phyloP scores from a whole-genome alignment of 2,888 invertebrate species.

The Zaprionus obscuricornis region DNA sequence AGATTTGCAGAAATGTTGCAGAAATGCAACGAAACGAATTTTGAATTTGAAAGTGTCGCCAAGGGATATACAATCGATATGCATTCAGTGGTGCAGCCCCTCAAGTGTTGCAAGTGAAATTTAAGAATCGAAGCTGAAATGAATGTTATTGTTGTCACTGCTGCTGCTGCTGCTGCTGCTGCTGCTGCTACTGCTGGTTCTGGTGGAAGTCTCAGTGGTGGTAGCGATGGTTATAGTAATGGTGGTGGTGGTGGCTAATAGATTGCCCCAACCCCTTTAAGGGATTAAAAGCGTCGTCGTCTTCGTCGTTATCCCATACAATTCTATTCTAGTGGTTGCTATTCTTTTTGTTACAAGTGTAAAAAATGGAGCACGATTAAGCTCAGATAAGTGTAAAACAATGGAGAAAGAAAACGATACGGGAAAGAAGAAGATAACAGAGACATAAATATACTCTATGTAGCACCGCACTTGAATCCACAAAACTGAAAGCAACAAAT shows the following conservation, averaged over 20 bases:
- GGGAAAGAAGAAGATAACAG: slow-evolving; percentile 21
- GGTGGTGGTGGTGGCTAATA: slow-evolving; percentile 28
- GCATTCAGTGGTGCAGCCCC: slow-evolving; percentile 38
- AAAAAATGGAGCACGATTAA: slow-evolving; percentile 30
- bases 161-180: slow-evolving; percentile 3
- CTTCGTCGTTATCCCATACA: slow-evolving; percentile 18
- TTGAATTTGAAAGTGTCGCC: slow-evolving; percentile 25
- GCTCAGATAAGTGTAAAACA: not conserved
- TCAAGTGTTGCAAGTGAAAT: slow-evolving; percentile 47
- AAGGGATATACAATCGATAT: slow-evolving; percentile 38
- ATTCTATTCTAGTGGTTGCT: slow-evolving; percentile 52
- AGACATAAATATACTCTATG: no score
- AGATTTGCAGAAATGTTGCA: slow-evolving; percentile 5
- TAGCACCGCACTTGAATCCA: slow-evolving; percentile 30
- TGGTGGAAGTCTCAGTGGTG: no score
- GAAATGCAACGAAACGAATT: slow-evolving; percentile 9
- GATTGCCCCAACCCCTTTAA: slow-evolving; percentile 29
- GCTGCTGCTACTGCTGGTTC: no score
- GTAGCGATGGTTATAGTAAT: no score
- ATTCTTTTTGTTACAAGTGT: slow-evolving; percentile 28
- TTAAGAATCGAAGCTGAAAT: slow-evolving; percentile 22
- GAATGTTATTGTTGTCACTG: slow-evolving; percentile 30
- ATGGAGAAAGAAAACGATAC: not conserved
- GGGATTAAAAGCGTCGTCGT: slow-evolving; percentile 42
- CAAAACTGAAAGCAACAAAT: slow-evolving; percentile 81